Base-by-base conservation (phyloP, 2,113 vertebrate species). In the Erythrocercus mccallii region DNA sequence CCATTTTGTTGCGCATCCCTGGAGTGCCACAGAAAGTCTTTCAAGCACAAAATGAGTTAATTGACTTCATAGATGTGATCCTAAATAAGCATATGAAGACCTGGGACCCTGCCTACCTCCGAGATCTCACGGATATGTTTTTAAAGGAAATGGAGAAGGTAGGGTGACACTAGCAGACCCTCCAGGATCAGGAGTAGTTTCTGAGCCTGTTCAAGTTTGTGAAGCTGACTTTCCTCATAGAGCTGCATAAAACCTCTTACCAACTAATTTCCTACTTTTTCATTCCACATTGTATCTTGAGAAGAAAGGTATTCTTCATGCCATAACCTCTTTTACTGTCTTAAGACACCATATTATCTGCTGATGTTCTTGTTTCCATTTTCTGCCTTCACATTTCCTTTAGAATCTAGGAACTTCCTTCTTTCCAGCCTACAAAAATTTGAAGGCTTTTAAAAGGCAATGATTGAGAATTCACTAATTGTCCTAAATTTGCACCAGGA, bases 111-210 rank as follows among this genome's bases (percentile, higher is more conserved):
- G 31, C 45, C 21, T 5, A 95, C 45, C 58, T 28, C 9, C 78
- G 95, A 78, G 96, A 98, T 50, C 65, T 98, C 86, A 98, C 88
- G 0, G 98, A 98, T 5, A 88, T 62, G 0, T 98, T 97, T 95
- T 86, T 98, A 62, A 91, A 92, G 2, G 96, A 98, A 87, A 86
- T 98, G 48, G 51, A 98, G 72, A 98, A 98, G 97, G 98, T 98
- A 93, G 58, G 72, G 10, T 79, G 19, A 42, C 27, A 14, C 11
- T 38, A 51, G n/a, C 48, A 83, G 44, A 51, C 62, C 33, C 21
- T 61, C 13, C 0, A 0, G 53, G 11, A 23, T 70, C 38, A 22
- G 33, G 14, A 27, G 10, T 22, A 74, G 28, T 76, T 93, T 45
- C 35, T 89, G 45, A 42, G 21, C 28, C 37, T 82, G 10, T 38